A percentile compares a stretch with the other conserved stretches of the same genome.
Conservation (phyloP, 2,797 vertebrate species). For the Arctocebus calabarensis region DNA sequence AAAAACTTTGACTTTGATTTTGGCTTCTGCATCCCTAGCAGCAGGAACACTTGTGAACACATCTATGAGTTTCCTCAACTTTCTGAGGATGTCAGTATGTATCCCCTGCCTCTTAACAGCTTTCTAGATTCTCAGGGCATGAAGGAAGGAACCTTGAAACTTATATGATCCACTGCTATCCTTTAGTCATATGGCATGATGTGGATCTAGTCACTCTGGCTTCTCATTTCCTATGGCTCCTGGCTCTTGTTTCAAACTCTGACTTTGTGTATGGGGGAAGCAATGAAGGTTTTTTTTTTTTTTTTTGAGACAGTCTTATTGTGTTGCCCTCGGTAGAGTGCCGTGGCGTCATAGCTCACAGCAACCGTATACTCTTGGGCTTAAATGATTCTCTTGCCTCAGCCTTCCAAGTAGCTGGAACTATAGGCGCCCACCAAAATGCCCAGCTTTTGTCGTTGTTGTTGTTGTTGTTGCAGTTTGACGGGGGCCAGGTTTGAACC, state of each 20-base stretch:
- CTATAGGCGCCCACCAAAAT: no score
- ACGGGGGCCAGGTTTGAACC: no score
- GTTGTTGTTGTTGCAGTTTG: no score
- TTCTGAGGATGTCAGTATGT: slow-evolving; percentile 97
- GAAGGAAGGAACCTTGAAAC: background rate
- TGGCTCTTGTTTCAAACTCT: background rate
- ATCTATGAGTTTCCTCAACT: slow-evolving; percentile 99
- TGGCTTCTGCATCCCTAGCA: slow-evolving; percentile 99
- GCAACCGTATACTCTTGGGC: no score
- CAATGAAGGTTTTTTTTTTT: background rate
- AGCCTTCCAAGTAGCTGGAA: no score
- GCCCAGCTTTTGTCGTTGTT: no score
- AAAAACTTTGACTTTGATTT: slow-evolving; percentile 99
- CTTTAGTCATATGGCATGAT: background rate
- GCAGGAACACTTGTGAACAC: slow-evolving; percentile 98
- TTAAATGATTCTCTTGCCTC: no score
- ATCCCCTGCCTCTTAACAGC: background rate
- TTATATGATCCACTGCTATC: background rate
- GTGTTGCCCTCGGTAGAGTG: no score
- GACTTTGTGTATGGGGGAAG: background rate
- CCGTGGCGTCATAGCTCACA: no score
- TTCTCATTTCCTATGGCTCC: background rate
- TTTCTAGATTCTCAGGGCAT: background rate
- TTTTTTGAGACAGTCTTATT: no score
- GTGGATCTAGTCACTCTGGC: background rate